Base-by-base conservation (phyloP, 30 jellyfish, hydroid and myxozoan species). In the Hydractinia symbiolongicarpus region DNA sequence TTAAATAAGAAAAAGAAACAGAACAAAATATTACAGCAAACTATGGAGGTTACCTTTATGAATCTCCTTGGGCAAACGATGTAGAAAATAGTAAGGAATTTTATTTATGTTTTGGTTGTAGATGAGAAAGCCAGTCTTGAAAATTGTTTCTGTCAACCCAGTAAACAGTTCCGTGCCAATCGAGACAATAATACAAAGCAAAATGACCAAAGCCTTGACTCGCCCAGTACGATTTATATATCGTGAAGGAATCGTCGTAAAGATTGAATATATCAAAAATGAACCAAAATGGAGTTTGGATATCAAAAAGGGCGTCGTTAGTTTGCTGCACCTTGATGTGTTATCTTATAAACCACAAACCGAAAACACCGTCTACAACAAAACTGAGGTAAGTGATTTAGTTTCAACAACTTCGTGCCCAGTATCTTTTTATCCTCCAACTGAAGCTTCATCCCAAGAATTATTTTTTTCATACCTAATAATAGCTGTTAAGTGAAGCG, bases 241-340 rank as follows among this genome's bases (percentile, higher is more conserved):
- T 51, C 52, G 40, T 51, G 40, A 64, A 44, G 74, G 74, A 7
- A 64, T 64, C 40, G 40, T 64, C 7, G 52, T 44, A 4, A 9
- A n/a, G 74, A 64, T 64, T 6, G 40, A 64, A 64, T 51, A 64
- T 64, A 51, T 13, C 6, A 9, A 44, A 44, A 13, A 64, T 51
- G 74, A 64, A 13, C 52, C 19, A 64, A n/a, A n/a, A 51, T 64
- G 74, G 74, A 64, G 74, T 64, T 7, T 64, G 74, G 40, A 64
- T 64, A 7, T 64, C 17, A 64, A 64, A 13, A 64, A 64, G 40
- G 74, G 74, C 19, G 19, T 64, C 8, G 52, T 64, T 8, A 64
- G 40, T 13, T 51, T 64, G 19, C 16, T 64, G 9, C 74, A 64
- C 16, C 9, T 64, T 64, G 74, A 64, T 13, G 16, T 64, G 19